phyloP scores from a whole-genome alignment of 2,888 invertebrate species.

The Caenorhabditis sp. region DNA sequence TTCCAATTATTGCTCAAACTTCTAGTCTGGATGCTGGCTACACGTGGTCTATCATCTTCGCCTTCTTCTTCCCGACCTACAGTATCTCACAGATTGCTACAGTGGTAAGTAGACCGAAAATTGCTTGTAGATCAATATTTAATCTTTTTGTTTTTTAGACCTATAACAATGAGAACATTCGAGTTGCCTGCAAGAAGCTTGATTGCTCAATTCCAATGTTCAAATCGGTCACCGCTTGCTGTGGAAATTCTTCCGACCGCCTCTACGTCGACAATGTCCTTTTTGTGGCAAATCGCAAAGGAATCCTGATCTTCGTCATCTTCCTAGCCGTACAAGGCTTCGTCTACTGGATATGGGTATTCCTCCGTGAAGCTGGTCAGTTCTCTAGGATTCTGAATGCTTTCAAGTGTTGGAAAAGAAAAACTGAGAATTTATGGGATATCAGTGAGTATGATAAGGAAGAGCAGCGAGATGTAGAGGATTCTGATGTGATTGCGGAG shows the following conservation, averaged over 20 bases:
- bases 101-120: constrained; percentile 40
- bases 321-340: constrained; percentile 72
- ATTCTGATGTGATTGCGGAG: constrained; percentile 76
- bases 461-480: constrained; percentile 61
- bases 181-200: constrained; percentile 71
- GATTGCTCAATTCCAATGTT: constrained; percentile 67
- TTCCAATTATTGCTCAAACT: constrained; percentile 77
- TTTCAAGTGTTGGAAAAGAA: constrained; percentile 35
- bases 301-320: constrained; percentile 69
- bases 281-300: constrained; percentile 59
- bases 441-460: constrained; percentile 35
- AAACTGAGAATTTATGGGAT: constrained; percentile 32
- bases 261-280: constrained; percentile 69
- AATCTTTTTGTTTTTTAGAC: constrained; percentile 40
- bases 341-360: constrained; percentile 68
- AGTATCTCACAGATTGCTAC: constrained; percentile 65
- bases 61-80: constrained; percentile 69
- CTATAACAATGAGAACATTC: constrained; percentile 75
- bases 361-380: constrained; percentile 55
- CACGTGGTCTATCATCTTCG: constrained; percentile 63
- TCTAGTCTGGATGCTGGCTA: constrained; percentile 59
- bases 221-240: constrained; percentile 58
- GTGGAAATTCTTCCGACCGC: constrained; percentile 61
- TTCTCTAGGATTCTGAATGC: constrained; percentile 29
- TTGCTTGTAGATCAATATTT: background rate